Conservation (phyloP, 2,888 invertebrate genomes). For the Tetragonisca angustula region DNA sequence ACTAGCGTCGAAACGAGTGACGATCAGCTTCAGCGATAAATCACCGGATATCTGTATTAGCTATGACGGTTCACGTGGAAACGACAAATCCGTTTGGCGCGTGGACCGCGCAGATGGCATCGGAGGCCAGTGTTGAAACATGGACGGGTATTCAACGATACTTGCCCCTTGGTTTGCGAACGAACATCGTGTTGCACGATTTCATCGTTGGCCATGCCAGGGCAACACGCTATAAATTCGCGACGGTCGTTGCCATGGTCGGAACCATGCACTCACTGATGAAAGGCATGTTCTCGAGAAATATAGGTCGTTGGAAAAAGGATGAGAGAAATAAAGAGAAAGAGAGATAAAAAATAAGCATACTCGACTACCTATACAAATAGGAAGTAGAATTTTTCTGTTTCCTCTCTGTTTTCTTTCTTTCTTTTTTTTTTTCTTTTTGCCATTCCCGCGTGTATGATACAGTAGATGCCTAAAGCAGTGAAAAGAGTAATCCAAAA, state of each 20-base stretch:
- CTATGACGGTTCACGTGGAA: constrained; percentile 66
- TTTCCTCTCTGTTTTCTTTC: constrained; percentile 38
- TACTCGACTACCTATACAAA: constrained; percentile 16
- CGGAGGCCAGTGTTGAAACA: constrained; percentile 24
- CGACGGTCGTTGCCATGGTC: constrained; percentile 39
- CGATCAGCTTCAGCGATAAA: constrained; percentile 61
- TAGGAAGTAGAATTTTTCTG: constrained; percentile 21
- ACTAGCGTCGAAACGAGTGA: constrained; percentile 50
- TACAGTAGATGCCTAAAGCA: not conserved
- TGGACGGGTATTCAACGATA: constrained; percentile 41
- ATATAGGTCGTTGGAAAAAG: constrained; percentile 47
- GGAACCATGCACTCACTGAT: constrained; percentile 41
- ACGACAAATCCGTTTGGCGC: constrained; percentile 68
- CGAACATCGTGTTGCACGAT: constrained; percentile 54
- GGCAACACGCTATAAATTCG: constrained; percentile 59
- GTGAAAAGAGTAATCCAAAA: not conserved
- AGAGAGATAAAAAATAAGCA: not conserved
- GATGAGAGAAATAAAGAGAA: no score
- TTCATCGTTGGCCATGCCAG: constrained; percentile 19
- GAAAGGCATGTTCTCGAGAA: constrained; percentile 51
- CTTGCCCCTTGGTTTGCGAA: constrained; percentile 59
- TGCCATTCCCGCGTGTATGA: not conserved
- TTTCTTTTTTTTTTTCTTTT: constrained; percentile 48
- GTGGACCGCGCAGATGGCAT: constrained; percentile 35
- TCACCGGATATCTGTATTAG: constrained; percentile 50